Conservation (phyloP, 2,888 invertebrate species). For the Phortica okadai region DNA sequence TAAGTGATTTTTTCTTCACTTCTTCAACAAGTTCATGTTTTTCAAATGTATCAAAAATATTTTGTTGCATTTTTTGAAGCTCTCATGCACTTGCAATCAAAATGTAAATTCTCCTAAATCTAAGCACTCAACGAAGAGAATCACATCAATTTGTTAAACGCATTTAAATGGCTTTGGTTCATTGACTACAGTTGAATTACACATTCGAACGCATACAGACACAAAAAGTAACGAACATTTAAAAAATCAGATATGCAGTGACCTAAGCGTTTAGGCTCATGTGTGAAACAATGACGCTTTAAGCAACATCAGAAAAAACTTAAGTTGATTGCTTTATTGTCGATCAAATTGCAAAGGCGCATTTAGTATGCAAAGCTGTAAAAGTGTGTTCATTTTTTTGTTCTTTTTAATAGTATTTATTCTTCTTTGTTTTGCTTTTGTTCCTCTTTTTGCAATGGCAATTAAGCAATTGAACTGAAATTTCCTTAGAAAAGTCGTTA, state of each 20-base stretch:
- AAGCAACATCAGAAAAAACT: background rate
- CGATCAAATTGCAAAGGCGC: background rate
- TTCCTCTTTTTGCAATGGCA: background rate
- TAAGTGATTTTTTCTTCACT: too few relatives aligned
- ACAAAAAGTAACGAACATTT: too few relatives aligned
- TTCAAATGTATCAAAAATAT: too few relatives aligned
- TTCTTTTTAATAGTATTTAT: background rate
- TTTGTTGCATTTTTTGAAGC: too few relatives aligned
- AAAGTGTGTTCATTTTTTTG: background rate
- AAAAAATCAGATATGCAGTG: background rate
- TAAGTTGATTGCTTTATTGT: background rate
- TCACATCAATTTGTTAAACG: too few relatives aligned
- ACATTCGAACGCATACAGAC: too few relatives aligned
- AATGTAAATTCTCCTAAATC: conserved; percentile 9
- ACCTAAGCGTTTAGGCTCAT: background rate
- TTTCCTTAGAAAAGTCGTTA: background rate
- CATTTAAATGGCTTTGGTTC: too few relatives aligned
- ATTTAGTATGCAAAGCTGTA: background rate
- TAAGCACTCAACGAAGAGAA: too few relatives aligned
- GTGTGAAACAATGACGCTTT: background rate
- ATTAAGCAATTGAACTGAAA: conserved; percentile 14
- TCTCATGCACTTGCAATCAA: background rate
- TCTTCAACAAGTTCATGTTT: too few relatives aligned
- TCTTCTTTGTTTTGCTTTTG: background rate
- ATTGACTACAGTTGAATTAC: too few relatives aligned